phyloP scores from a whole-genome alignment of 2,888 invertebrate genomes.

The Busseola fusca region DNA sequence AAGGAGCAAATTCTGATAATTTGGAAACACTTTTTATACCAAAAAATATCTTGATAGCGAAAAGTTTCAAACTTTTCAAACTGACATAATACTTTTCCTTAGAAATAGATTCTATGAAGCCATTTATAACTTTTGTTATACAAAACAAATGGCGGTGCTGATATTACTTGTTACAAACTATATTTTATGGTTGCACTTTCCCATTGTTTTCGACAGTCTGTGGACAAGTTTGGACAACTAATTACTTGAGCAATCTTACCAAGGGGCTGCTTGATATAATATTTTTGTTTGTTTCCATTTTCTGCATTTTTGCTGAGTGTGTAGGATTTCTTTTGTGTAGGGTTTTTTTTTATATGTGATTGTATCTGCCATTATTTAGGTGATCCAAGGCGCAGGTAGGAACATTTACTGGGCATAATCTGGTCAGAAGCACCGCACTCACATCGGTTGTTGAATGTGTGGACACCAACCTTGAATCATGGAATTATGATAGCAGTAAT shows the following conservation, averaged over 20 bases:
- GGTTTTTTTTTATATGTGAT: too few relatives aligned
- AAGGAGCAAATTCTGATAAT: background rate
- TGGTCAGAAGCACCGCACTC: too few relatives aligned
- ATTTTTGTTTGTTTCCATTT: background rate
- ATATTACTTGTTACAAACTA: constrained; percentile 28
- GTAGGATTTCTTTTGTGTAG: too few relatives aligned
- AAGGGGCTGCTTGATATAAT: background rate
- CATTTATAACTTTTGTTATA: constrained; percentile 22
- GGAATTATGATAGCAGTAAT: too few relatives aligned
- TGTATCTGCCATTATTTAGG: too few relatives aligned
- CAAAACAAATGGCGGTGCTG: constrained; percentile 11
- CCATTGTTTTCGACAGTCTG: constrained; percentile 54
- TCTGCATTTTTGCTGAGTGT: background rate
- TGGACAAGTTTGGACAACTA: constrained; percentile 53
- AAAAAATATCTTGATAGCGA: background rate
- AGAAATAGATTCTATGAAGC: background rate
- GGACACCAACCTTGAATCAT: too few relatives aligned
- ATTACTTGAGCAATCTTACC: constrained; percentile 38
- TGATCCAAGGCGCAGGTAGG: too few relatives aligned
- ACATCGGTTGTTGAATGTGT: too few relatives aligned
- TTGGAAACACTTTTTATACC: background rate
- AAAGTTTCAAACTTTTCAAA: background rate
- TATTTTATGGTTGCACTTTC: constrained; percentile 36
- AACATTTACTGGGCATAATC: too few relatives aligned
- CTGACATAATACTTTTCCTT: background rate